phyloP scores from a whole-genome alignment of 2,113 vertebrate genomes.

The Esox niger region DNA sequence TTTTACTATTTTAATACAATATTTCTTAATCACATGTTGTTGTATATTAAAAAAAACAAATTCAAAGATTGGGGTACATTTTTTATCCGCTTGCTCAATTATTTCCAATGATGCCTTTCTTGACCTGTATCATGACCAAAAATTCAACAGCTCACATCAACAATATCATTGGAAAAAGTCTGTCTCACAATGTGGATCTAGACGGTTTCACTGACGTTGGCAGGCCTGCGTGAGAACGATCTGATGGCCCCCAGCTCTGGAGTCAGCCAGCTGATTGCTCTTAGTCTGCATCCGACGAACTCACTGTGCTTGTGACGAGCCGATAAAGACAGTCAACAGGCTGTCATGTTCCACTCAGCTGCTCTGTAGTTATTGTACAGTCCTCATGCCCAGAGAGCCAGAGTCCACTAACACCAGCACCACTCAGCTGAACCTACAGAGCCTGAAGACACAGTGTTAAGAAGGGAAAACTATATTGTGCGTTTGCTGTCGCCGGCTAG shows the following conservation, averaged over 20 bases:
- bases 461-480: neutral
- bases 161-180: neutral
- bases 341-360: neutral
- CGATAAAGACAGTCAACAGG: slow-evolving; percentile 4
- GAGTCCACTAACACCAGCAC: neutral
- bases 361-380: neutral
- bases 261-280: neutral
- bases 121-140: too few species aligned
- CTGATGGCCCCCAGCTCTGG: neutral
- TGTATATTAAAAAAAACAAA: neutral
- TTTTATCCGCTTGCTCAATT: too few species aligned
- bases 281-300: neutral
- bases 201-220: neutral
- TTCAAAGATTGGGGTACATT: too few species aligned
- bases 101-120: too few species aligned
- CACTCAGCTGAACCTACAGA: neutral
- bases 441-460: neutral
- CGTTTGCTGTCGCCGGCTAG: too few species aligned
- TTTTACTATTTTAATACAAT: neutral
- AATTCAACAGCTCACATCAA: neutral
- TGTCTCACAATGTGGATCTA: neutral
- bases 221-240: neutral
- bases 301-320: neutral
- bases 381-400: neutral
- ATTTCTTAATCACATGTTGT: neutral